Percentiles rank a stretch among this genome's conserved stretches.
Evolutionary conservation across 2,797 vertebrate genomes (phyloP).

Genomic region (Sorex maritimensis): DNA sequence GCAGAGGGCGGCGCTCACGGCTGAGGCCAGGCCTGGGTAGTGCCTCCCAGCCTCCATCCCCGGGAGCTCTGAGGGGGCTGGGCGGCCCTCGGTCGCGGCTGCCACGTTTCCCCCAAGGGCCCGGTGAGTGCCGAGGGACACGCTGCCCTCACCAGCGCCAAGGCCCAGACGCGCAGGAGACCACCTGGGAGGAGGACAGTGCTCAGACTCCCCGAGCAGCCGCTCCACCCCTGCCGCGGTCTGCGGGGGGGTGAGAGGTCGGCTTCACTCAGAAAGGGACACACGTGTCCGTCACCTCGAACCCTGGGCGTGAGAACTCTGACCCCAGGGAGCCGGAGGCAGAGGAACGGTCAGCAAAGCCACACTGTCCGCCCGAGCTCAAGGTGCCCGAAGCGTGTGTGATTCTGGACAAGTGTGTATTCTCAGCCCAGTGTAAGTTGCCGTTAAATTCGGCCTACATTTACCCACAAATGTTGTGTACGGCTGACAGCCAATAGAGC

Average conservation of each 20-base stretch:
- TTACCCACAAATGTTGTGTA: not conserved
- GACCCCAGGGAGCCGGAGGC: not conserved
- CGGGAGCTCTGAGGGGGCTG: too few relatives aligned
- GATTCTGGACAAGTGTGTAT: not conserved
- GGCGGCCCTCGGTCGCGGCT: too few relatives aligned
- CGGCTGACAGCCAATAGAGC: not conserved
- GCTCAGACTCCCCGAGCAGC: not conserved
- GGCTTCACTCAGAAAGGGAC: slow-evolving; percentile 36
- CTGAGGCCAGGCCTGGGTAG: too few relatives aligned
- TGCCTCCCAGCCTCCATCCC: too few relatives aligned
- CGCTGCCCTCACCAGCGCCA: too few relatives aligned
- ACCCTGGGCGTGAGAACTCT: not conserved
- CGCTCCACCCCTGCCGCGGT: not conserved
- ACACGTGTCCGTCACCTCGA: not conserved
- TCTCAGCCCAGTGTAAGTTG: not conserved
- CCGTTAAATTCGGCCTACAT: not conserved
- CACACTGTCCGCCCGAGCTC: not conserved
- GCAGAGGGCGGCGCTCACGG: too few relatives aligned
- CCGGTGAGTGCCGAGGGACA: too few relatives aligned
- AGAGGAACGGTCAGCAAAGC: not conserved
- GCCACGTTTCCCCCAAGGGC: too few relatives aligned
- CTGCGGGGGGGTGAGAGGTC: slow-evolving; percentile 30
- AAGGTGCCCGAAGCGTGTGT: not conserved
- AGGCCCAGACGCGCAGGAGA: not conserved
- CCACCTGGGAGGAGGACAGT: not conserved